Base-by-base conservation (phyloP, 1,140 invertebrate species). In the Heterodera carotae region DNA sequence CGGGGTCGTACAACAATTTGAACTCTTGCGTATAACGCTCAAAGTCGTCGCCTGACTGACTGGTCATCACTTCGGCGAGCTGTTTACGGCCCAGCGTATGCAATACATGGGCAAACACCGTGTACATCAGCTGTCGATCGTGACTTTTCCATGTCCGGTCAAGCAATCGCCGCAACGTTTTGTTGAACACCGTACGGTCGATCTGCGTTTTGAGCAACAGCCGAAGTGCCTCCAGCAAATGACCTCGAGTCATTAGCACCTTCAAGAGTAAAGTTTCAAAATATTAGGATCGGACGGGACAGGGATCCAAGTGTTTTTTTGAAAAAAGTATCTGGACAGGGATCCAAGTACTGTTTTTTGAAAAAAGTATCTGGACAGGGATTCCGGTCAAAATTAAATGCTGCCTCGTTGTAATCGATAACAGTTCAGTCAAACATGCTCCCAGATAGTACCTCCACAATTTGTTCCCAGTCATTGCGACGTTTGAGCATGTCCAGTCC, bases 401-500 rank as follows among this genome's bases (percentile, higher is more conserved):
- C n/a, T n/a, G n/a, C n/a, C n/a, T n/a, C n/a, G n/a, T n/a, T n/a
- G n/a, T n/a, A n/a, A n/a, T n/a, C n/a, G n/a, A n/a, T n/a, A n/a
- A n/a, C n/a, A n/a, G n/a, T n/a, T n/a, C n/a, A n/a, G n/a, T n/a
- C n/a, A n/a, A n/a, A n/a, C n/a, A n/a, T n/a, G n/a, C n/a, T n/a
- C n/a, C n/a, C n/a, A n/a, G n/a, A n/a, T n/a, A n/a, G n/a, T 43
- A 31, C 62, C 36, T 74, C 72, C 31, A 39, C 27, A 74, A 74
- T 74, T 62, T 74, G 72, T 18, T 74, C 72, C 34, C 33, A 62
- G 64, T 74, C 64, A 5, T 56, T 25, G 34, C 72, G 72, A 27
- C 72, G 53, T 22, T 74, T 74, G n/a, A 74, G 39, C 72, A 74
- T 74, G 39, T 74, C 72, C 27, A 74, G 39, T 31, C 39, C 72